These are phyloP conservation scores for Rousettus leschenaultii DNA, from an alignment of 2,113 vertebrate genomes.

Conservation along the genomic window DNA sequence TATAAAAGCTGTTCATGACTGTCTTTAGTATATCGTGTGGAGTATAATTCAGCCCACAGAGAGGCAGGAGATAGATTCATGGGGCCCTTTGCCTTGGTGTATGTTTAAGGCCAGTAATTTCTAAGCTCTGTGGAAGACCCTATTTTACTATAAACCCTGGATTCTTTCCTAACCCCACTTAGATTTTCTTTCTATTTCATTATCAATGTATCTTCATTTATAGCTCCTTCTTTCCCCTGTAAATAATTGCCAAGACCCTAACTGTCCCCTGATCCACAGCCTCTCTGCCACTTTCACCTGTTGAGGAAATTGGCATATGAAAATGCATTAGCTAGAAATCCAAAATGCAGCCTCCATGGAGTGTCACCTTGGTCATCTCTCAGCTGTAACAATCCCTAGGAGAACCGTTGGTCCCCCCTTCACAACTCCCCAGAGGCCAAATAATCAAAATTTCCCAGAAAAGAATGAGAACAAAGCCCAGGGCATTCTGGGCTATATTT, in stretches of 20 bases:
- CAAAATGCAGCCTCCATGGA: neutral
- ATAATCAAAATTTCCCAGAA: constrained; percentile 43
- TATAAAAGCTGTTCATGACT: constrained; percentile 78
- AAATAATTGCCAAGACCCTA: neutral
- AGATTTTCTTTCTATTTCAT: constrained; percentile 17
- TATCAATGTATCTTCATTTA: neutral
- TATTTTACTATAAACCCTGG: constrained; percentile 20
- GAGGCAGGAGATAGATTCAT: constrained; percentile 75
- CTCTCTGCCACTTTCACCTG: neutral
- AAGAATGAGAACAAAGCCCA: neutral
- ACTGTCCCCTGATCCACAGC: neutral
- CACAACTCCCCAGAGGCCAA: neutral
- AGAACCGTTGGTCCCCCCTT: neutral
- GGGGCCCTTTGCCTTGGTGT: constrained; percentile 81
- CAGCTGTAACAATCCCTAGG: neutral
- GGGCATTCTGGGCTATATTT: neutral
- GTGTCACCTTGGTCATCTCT: neutral
- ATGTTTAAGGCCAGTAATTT: constrained; percentile 60
- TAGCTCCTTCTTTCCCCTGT: neutral
- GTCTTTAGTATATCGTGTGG: constrained; percentile 79
- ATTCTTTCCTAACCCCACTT: neutral
- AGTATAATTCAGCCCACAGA: constrained; percentile 83
- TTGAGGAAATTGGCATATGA: neutral
- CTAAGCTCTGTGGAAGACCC: constrained; percentile 16
- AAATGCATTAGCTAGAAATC: neutral